phyloP scores from a whole-genome alignment of 2,888 invertebrate genomes.

The Limnephilus marmoratus region DNA sequence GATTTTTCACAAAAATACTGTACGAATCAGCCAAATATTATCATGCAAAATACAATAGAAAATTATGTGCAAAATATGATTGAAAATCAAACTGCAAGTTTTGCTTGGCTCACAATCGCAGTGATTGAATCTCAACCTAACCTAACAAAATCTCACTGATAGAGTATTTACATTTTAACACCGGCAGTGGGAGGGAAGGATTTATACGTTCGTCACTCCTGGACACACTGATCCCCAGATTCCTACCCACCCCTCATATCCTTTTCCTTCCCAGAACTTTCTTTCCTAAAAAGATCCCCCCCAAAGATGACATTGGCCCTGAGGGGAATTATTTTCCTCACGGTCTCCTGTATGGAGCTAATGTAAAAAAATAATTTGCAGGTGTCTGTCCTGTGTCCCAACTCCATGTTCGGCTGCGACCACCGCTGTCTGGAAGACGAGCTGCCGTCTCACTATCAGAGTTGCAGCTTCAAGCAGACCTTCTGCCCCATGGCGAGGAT shows the following conservation, averaged over 20 bases:
- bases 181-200: no score
- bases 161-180: background rate
- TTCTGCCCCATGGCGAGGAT: constrained; percentile 51
- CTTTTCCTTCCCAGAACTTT: no score
- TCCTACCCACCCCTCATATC: no score
- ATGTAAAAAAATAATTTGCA: background rate
- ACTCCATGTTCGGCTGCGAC: constrained; percentile 47
- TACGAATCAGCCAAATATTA: no score
- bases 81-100: background rate
- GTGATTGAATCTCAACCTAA: background rate
- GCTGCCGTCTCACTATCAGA: constrained; percentile 35
- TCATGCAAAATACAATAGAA: background rate
- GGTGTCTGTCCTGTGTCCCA: constrained; percentile 51
- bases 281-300: no score
- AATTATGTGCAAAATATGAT: background rate
- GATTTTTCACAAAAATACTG: no score
- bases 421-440: constrained; percentile 17
- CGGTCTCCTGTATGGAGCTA: no score
- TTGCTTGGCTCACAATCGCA: background rate
- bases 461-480: constrained; percentile 40
- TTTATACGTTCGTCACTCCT: no score
- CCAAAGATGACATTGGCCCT: no score
- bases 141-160: background rate
- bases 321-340: no score
- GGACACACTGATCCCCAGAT: no score